Conservation (phyloP, 2,797 vertebrate species). For the Scomberomorus guttatus region DNA sequence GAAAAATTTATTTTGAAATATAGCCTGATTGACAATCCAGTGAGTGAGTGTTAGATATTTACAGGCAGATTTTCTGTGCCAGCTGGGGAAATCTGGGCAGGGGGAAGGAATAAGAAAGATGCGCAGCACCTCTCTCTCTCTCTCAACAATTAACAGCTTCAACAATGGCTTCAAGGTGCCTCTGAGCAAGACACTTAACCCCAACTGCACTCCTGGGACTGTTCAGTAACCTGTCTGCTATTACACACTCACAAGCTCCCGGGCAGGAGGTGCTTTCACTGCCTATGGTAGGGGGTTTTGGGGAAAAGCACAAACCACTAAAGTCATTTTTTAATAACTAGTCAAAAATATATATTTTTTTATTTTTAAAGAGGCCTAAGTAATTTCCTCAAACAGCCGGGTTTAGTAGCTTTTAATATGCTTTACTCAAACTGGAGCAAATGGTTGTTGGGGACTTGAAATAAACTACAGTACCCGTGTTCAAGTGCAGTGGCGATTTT, state of each 20-base stretch:
- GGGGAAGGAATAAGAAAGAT: neutral
- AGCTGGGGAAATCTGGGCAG: neutral
- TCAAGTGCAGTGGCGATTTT: too few relatives aligned
- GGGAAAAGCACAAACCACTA: neutral
- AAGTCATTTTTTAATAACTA: neutral
- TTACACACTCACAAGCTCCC: constrained; percentile 7
- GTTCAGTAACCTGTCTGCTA: constrained; percentile 29
- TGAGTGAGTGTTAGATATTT: neutral
- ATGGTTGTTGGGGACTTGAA: neutral
- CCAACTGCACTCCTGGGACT: constrained; percentile 30
- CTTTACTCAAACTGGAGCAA: too few relatives aligned
- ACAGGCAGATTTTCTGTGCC: neutral
- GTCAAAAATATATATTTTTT: neutral
- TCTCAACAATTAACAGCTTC: constrained; percentile 47
- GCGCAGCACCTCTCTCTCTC: neutral
- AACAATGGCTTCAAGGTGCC: constrained; percentile 29
- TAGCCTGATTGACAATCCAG: neutral
- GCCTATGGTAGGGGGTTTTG: neutral
- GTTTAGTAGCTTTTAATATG: neutral
- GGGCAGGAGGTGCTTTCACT: constrained; percentile 24
- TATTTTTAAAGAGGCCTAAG: neutral
- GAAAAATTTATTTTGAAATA: neutral
- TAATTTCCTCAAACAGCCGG: neutral
- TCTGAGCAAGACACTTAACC: constrained; percentile 47
- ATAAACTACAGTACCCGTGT: too few relatives aligned